A percentile compares a stretch with the other conserved stretches of the same genome.
Conservation (phyloP, 1,140 invertebrate species). For the Pseudobourletiella spinata region DNA sequence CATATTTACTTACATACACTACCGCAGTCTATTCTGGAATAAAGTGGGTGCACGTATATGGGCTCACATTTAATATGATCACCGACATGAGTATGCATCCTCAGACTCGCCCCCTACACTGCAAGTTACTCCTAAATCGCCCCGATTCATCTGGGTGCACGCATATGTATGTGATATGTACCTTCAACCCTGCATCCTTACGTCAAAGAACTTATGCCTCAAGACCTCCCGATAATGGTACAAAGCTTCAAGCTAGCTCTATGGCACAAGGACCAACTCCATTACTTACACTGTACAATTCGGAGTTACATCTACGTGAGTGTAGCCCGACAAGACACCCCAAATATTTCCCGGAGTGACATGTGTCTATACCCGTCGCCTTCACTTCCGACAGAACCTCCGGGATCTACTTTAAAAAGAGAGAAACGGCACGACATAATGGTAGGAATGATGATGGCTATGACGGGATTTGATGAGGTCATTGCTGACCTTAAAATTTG, state of each 20-base stretch:
- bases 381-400: background rate
- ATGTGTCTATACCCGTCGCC: background rate
- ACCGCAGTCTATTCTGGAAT: no score
- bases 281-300: no score
- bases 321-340: no score
- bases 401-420: background rate
- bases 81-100: no score
- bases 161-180: no score
- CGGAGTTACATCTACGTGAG: no score
- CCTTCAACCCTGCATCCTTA: no score
- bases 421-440: background rate
- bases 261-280: no score
- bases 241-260: no score
- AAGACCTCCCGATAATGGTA: no score
- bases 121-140: background rate
- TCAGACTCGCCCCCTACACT: background rate
- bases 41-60: background rate
- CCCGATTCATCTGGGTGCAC: background rate
- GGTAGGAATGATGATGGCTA: background rate
- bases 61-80: background rate
- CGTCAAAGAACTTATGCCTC: no score
- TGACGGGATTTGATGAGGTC: background rate
- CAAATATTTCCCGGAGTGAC: background rate
- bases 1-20: background rate
- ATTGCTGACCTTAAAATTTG: constrained; percentile 1